Evolutionary conservation across 2,888 invertebrate genomes (phyloP).

Genomic region (Caenorhabditis sp.): DNA sequence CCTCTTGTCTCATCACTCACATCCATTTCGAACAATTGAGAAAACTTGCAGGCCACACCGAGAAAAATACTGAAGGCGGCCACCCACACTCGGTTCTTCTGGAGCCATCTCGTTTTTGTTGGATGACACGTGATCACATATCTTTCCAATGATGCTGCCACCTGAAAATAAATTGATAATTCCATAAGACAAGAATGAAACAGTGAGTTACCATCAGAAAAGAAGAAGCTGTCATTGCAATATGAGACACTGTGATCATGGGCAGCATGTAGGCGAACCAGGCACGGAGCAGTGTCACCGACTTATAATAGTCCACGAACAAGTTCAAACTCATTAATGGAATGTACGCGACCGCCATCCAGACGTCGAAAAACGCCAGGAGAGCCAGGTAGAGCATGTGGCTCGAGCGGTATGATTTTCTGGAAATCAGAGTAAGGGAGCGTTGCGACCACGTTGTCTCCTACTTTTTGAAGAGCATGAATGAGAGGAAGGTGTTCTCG

Average conservation of each 20-base stretch:
- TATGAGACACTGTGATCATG: conserved; percentile 77
- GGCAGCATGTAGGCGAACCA: conserved; percentile 77
- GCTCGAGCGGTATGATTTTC: conserved; percentile 71
- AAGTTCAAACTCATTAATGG: conserved; percentile 73
- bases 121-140: conserved; percentile 68
- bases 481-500: conserved; percentile 70
- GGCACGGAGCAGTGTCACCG: conserved; percentile 66
- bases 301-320: conserved; percentile 64
- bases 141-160: conserved; percentile 73
- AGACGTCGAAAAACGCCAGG: conserved; percentile 73
- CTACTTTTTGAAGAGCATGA: conserved; percentile 66
- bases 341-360: conserved; percentile 73
- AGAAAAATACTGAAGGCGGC: conserved; percentile 65
- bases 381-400: conserved; percentile 73
- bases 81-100: conserved; percentile 65
- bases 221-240: conserved; percentile 76
- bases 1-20: too few relatives aligned
- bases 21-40: conserved; percentile 68
- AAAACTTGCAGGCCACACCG: conserved; percentile 72
- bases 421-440: conserved; percentile 31
- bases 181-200: too few relatives aligned
- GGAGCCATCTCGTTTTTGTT: conserved; percentile 56
- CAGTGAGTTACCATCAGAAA: conserved; percentile 77
- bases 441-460: not conserved
- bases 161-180: conserved; percentile 19